Conservation (phyloP, 1,140 invertebrate genomes). For the Brachionus koreanus region DNA sequence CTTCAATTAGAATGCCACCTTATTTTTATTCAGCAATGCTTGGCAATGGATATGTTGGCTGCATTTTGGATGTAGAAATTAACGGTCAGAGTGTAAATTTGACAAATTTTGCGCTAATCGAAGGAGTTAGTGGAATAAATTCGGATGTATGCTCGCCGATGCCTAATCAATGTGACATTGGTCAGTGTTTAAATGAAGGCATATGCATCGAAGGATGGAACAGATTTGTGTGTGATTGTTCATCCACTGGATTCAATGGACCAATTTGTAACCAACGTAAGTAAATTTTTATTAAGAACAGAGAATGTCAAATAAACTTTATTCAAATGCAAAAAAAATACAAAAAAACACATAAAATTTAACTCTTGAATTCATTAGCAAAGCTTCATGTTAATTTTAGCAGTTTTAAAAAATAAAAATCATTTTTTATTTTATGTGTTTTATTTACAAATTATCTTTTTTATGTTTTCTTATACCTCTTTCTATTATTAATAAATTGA, state of each 20-base stretch:
- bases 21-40: conserved; percentile 85
- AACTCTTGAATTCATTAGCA: too few species aligned
- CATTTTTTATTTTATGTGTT: too few species aligned
- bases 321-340: conserved; percentile 15
- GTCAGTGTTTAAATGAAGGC: conserved; percentile 86
- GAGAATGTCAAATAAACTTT: too few species aligned
- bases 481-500: too few species aligned
- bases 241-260: conserved; percentile 79
- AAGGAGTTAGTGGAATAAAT: conserved; percentile 68
- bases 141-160: conserved; percentile 59
- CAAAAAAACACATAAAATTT: too few species aligned
- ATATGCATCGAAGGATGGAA: conserved; percentile 90
- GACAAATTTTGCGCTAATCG: conserved; percentile 77
- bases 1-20: conserved; percentile 64
- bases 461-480: too few species aligned
- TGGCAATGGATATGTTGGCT: conserved; percentile 86
- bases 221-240: conserved; percentile 89
- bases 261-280: conserved; percentile 70
- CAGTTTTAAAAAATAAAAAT: too few species aligned
- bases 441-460: too few species aligned
- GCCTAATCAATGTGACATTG: conserved; percentile 75
- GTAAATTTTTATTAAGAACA: too few species aligned
- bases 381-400: too few species aligned
- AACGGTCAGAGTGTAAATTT: conserved; percentile 88
- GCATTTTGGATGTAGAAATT: conserved; percentile 83